Percentiles rank a stretch among this genome's conserved stretches.
These are phyloP conservation scores for Eulithis testata DNA, from an alignment of 2,888 invertebrate species.

Conservation along the genomic window DNA sequence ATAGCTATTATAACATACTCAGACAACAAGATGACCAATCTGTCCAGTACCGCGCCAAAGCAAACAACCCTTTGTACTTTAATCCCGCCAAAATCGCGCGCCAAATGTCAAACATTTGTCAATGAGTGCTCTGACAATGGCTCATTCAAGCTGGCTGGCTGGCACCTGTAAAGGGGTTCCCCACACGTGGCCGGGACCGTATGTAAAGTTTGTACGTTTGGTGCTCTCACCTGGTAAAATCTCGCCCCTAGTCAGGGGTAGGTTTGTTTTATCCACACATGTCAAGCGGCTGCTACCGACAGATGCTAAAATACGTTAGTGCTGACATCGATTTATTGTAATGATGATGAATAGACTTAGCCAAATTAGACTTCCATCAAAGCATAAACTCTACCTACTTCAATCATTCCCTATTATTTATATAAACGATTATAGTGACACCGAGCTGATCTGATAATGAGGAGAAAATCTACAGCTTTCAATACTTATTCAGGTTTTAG, in stretches of 20 bases:
- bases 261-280: conserved; percentile 75
- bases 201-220: conserved; percentile 58
- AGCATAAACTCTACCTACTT: neutral
- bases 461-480: too few relatives aligned
- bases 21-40: conserved; percentile 39
- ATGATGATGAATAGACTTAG: conserved; percentile 39
- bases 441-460: neutral
- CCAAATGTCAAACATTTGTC: conserved; percentile 73
- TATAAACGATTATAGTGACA: neutral
- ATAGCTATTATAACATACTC: conserved; percentile 26
- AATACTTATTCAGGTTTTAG: too few relatives aligned
- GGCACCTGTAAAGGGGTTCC: conserved; percentile 81
- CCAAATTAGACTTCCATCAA: conserved; percentile 37
- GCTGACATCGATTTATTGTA: conserved; percentile 71
- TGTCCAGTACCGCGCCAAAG: conserved; percentile 48
- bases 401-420: neutral
- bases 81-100: conserved; percentile 73
- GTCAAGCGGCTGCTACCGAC: conserved; percentile 80
- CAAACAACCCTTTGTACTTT: conserved; percentile 65
- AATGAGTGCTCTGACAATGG: conserved; percentile 70
- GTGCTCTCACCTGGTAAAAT: conserved; percentile 76
- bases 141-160: conserved; percentile 67
- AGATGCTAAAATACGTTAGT: conserved; percentile 83
- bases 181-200: conserved; percentile 67
- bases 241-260: conserved; percentile 75